Base-by-base conservation (phyloP, 2,888 invertebrate genomes). In the Rhagonycha fulva region DNA sequence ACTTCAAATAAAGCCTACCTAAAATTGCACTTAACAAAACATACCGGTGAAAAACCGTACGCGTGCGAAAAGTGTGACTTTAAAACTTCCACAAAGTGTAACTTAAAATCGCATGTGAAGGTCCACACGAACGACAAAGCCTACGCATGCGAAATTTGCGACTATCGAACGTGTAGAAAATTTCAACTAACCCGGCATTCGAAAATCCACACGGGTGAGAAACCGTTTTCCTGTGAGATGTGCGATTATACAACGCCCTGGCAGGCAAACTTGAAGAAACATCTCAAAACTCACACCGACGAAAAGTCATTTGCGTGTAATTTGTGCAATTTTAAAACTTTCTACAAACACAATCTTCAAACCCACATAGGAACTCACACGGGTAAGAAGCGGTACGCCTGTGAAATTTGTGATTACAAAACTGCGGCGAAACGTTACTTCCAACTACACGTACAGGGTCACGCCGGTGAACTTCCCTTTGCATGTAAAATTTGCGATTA, bases 401-500 rank as follows among this genome's bases (percentile, higher is more conserved):
- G 86, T 78, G 83, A 85, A 69, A 78, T 84, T 67, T 86, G 86
- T 79, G 84, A 83, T 9, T 85, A 81, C 75, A 80, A 26, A 26
- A 26, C 26, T 26, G 26, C 26, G 26, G 7, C 26, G 26, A 26
- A 26, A 4, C 26, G 26, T 4, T 26, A 26, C 26, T 26, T 70
- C 3, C 62, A 62, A 9, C 12, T 62, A 11, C 71, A 70, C 62
- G 23, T 70, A 9, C 23, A 70, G 12, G 12, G n/a, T 61, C 71
- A 75, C 14, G 74, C 68, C 9, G 66, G 62, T 14, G 62, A 19
- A 62, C 4, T 61, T 23, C 71, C 71, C n/a, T 11, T 62, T 19
- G 11, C 14, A 2, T 70, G 71, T 62, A 10, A 70, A 62, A 12
- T 32, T 63, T 70, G 71, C 23, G 32, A 4, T 23, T 62, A 62